A percentile compares a stretch with the other conserved stretches of the same genome.
Conservation (phyloP, 2,797 vertebrate genomes). For the Cyclura pinguis region DNA sequence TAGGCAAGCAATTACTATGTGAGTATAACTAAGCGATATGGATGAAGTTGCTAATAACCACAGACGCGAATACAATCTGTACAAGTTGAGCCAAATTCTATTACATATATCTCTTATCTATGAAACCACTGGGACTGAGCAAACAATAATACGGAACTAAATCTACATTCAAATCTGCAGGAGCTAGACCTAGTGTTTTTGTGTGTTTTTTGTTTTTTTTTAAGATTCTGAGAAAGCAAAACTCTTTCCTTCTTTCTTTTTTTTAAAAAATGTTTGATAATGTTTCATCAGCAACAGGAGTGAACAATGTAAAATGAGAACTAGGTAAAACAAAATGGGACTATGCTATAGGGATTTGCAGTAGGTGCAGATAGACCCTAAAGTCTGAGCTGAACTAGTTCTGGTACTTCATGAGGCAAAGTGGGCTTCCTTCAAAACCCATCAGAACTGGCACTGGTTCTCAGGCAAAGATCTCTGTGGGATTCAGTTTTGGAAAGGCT, state of each 20-base stretch:
- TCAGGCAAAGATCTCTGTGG: neutral
- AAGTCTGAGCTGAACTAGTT: neutral
- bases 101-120: conserved; percentile 1
- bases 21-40: conserved; percentile 46
- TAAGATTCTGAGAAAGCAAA: neutral
- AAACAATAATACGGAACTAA: neutral
- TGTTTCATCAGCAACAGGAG: neutral
- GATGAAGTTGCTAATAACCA: conserved; percentile 41
- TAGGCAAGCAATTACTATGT: conserved; percentile 67
- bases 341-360: neutral
- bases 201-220: no score
- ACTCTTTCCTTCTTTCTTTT: neutral
- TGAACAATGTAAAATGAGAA: neutral
- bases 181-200: neutral
- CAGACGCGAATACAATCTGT: conserved; percentile 43
- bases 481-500: neutral
- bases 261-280: neutral
- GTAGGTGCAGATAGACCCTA: neutral
- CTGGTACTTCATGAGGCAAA: neutral
- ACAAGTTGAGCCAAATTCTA: conserved; percentile 28
- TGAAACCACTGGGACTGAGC: conserved; percentile 14
- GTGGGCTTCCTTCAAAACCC: neutral
- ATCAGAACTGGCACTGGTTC: neutral
- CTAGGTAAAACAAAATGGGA: neutral
- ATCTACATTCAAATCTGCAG: conserved; percentile 36